Percentiles rank a stretch among this genome's conserved stretches.
These are phyloP conservation scores for Cyclura pinguis DNA, from an alignment of 2,797 vertebrate species.

Conservation along the genomic window DNA sequence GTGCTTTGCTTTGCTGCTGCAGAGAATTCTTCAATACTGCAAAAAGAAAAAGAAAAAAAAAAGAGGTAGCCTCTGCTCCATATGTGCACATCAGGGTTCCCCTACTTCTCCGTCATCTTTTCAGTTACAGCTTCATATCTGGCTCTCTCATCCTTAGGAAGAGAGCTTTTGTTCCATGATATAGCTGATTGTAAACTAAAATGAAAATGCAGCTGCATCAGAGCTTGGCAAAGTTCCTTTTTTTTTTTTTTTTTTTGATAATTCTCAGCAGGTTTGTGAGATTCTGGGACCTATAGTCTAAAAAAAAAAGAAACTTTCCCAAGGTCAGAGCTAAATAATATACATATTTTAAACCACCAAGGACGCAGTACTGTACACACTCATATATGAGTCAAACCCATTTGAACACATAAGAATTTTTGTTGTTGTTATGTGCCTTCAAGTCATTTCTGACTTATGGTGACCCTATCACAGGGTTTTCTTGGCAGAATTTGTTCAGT, in stretches of 20 bases:
- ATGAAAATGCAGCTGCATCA: not conserved
- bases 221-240: too few species aligned
- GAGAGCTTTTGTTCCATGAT: not conserved
- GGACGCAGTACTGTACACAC: not conserved
- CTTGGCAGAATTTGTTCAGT: too few species aligned
- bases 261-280: too few species aligned
- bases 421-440: too few species aligned
- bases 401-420: not conserved
- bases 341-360: not conserved
- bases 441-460: too few species aligned
- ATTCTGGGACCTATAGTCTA: too few species aligned
- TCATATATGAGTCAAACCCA: not conserved
- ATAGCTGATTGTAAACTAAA: not conserved
- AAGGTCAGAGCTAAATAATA: too few species aligned
- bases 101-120: not conserved
- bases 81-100: not conserved
- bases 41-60: not conserved
- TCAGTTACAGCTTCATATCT: not conserved
- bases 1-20: not conserved
- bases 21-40: not conserved
- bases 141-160: not conserved
- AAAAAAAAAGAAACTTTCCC: too few species aligned
- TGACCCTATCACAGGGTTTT: too few species aligned
- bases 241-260: too few species aligned
- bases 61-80: not conserved